Evolutionary conservation across 1,140 invertebrate species (phyloP).

Genomic region (Tetraneura akinire): DNA sequence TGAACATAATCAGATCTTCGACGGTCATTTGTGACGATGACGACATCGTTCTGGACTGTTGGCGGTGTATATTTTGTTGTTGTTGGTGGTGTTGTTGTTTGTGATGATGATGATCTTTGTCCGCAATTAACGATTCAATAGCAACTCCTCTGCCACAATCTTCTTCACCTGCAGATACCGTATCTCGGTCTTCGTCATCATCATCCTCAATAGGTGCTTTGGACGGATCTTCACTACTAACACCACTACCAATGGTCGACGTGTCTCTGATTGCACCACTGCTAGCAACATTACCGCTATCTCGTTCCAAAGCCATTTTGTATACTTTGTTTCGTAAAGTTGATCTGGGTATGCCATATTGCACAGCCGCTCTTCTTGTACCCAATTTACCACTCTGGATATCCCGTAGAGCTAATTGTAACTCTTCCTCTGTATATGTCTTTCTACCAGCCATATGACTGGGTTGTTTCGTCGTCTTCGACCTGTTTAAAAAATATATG

Average conservation of each 20-base stretch:
- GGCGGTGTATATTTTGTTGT: neutral
- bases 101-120: neutral
- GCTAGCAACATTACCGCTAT: slow-evolving; percentile 58
- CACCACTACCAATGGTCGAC: neutral
- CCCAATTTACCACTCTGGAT: slow-evolving; percentile 90
- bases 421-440: slow-evolving; percentile 88
- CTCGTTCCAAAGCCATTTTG: slow-evolving; percentile 75
- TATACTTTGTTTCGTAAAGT: slow-evolving; percentile 93
- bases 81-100: neutral
- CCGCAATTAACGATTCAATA: neutral
- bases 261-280: slow-evolving; percentile 59
- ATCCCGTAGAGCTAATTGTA: slow-evolving; percentile 85
- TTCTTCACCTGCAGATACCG: slow-evolving; percentile 67
- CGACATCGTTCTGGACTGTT: slow-evolving; percentile 38
- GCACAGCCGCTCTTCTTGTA: slow-evolving; percentile 85
- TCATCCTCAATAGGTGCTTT: slow-evolving; percentile 59
- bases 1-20: slow-evolving; percentile 61
- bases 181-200: slow-evolving; percentile 61
- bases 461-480: slow-evolving; percentile 63
- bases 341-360: slow-evolving; percentile 93
- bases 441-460: slow-evolving; percentile 66
- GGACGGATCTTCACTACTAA: slow-evolving; percentile 7
- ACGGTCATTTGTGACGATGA: slow-evolving; percentile 64
- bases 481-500: slow-evolving; percentile 59
- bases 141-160: slow-evolving; percentile 62